Conservation (phyloP, 1,140 invertebrate genomes). For the Caenorhabditis briggsae region DNA sequence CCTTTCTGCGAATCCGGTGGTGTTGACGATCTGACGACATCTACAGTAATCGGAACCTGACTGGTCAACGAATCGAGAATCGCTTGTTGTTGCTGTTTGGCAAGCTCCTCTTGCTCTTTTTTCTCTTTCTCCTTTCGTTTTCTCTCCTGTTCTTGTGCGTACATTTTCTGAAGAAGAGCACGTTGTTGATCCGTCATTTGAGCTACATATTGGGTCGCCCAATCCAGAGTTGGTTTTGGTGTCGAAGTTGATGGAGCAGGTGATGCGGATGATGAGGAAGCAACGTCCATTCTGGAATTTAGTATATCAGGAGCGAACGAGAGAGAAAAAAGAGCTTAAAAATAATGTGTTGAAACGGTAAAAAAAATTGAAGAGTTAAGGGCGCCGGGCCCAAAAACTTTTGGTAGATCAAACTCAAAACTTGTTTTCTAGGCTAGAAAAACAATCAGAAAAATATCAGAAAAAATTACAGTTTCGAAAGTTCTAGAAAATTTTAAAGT, state of each 20-base stretch:
- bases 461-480: no score
- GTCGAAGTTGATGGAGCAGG: background rate
- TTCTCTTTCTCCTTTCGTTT: background rate
- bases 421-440: no score
- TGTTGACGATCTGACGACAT: background rate
- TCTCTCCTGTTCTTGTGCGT: background rate
- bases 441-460: no score
- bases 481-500: no score
- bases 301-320: background rate
- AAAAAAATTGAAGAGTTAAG: no score
- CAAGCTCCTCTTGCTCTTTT: background rate
- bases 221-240: background rate
- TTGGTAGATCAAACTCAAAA: no score
- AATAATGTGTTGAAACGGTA: background rate
- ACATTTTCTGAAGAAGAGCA: background rate
- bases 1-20: background rate
- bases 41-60: slow-evolving; percentile 22
- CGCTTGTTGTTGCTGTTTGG: background rate
- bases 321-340: background rate
- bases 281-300: background rate
- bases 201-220: background rate
- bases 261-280: background rate
- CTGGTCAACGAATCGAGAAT: background rate
- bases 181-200: background rate
- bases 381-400: no score